Percentiles rank a stretch among this genome's conserved stretches.
phyloP scores from a whole-genome alignment of 2,797 vertebrate species.

The Sternotherus odoratus region DNA sequence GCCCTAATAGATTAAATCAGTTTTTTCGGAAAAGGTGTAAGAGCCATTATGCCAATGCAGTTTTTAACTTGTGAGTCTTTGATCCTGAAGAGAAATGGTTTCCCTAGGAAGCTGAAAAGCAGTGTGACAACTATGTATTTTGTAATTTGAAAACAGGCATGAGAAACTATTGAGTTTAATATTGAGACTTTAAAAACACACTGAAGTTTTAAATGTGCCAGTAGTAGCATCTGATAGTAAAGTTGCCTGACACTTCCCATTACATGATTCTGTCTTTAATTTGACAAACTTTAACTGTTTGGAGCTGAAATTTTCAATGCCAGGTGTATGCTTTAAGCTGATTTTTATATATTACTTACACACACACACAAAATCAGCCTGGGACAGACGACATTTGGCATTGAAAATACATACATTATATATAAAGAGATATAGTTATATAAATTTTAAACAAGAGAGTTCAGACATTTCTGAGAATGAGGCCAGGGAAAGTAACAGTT shows the following conservation, averaged over 20 bases:
- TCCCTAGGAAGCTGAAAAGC: not conserved
- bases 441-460: not conserved
- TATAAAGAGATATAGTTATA: not conserved
- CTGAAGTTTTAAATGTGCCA: not conserved
- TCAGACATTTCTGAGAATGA: not conserved
- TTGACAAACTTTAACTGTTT: not conserved
- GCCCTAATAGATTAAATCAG: not conserved
- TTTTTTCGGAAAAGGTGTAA: fast-evolving
- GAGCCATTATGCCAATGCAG: not conserved
- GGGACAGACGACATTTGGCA: not conserved
- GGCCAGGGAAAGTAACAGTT: not conserved
- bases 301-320: not conserved
- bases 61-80: fast-evolving
- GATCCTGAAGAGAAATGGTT: not conserved
- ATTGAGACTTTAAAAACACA: not conserved
- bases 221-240: not conserved
- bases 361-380: not conserved
- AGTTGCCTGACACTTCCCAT: not conserved
- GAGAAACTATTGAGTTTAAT: not conserved
- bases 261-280: not conserved
- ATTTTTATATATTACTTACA: not conserved
- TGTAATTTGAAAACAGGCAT: not conserved
- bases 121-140: not conserved
- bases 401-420: not conserved
- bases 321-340: not conserved